Conservation (phyloP, 1,140 invertebrate genomes). For the Bombus ignitus region DNA sequence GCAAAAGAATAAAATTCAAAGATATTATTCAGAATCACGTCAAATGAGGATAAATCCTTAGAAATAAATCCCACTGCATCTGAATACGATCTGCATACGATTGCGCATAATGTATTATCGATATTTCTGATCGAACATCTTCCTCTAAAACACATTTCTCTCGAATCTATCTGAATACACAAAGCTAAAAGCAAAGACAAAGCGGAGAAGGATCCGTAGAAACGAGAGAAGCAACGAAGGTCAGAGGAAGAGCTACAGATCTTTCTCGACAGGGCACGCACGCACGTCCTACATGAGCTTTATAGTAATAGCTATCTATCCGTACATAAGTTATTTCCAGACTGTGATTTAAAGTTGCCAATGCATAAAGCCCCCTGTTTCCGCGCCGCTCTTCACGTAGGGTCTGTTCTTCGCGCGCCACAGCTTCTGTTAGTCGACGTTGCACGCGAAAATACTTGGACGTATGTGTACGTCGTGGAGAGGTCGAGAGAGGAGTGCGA, state of each 20-base stretch:
- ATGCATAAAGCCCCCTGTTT: constrained; percentile 59
- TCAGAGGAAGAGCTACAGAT: constrained; percentile 49
- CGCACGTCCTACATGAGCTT: constrained; percentile 61
- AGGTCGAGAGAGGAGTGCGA: background rate
- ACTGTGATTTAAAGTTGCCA: constrained; percentile 69
- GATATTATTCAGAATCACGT: background rate
- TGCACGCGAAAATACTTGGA: constrained; percentile 36
- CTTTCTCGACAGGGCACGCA: constrained; percentile 30
- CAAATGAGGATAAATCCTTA: background rate
- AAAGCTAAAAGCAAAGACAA: constrained; percentile 5
- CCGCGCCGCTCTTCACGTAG: constrained; percentile 2
- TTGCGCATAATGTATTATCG: no score
- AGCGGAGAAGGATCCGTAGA: constrained; percentile 26
- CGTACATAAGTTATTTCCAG: constrained; percentile 68
- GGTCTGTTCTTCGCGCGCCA: background rate
- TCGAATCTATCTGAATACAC: background rate
- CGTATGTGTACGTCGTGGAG: constrained; percentile 4
- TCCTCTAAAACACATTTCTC: background rate
- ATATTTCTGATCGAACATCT: background rate
- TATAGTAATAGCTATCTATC: constrained; percentile 66
- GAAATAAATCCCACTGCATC: background rate
- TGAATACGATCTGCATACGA: no score
- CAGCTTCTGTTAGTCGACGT: constrained; percentile 29
- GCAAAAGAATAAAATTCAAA: background rate
- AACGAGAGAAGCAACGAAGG: constrained; percentile 49